A percentile compares a stretch with the other conserved stretches of the same genome.
Conservation (phyloP, 2,113 vertebrate genomes). For the Eurystomus gularis region DNA sequence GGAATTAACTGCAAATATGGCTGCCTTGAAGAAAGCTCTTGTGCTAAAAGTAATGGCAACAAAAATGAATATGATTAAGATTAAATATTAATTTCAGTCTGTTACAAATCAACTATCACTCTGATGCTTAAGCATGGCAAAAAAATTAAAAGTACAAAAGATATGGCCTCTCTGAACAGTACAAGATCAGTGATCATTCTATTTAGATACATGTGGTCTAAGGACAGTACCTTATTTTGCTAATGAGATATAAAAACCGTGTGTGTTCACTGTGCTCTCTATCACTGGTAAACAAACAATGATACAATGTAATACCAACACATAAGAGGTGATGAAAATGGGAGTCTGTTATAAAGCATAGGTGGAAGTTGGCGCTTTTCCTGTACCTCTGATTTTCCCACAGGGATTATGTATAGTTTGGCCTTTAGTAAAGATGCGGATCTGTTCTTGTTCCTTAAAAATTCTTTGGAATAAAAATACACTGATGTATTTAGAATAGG, state of each 20-base stretch:
- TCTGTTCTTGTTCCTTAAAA: neutral
- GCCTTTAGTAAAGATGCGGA: neutral
- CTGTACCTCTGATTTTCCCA: neutral
- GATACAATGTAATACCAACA: neutral
- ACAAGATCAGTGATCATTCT: neutral
- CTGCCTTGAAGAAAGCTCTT: neutral
- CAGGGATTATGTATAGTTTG: neutral
- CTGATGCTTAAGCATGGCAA: neutral
- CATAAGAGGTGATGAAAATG: neutral
- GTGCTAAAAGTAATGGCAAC: neutral
- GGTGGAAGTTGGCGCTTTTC: neutral
- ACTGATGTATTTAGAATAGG: neutral
- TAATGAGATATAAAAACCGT: neutral
- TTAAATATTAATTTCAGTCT: neutral
- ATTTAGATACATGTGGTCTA: neutral
- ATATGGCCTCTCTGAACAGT: neutral
- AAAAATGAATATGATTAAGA: fast-evolving
- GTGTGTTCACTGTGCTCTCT: neutral
- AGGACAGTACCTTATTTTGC: neutral
- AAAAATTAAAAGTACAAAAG: neutral
- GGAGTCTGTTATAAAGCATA: neutral
- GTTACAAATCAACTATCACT: neutral
- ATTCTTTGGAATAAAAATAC: neutral
- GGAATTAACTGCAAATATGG: neutral
- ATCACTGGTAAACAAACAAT: neutral